A percentile compares a stretch with the other conserved stretches of the same genome.
Evolutionary conservation across 35 echinoderm and acorn worm species (phyloP).

Genomic region (Eucidaris tribuloides): DNA sequence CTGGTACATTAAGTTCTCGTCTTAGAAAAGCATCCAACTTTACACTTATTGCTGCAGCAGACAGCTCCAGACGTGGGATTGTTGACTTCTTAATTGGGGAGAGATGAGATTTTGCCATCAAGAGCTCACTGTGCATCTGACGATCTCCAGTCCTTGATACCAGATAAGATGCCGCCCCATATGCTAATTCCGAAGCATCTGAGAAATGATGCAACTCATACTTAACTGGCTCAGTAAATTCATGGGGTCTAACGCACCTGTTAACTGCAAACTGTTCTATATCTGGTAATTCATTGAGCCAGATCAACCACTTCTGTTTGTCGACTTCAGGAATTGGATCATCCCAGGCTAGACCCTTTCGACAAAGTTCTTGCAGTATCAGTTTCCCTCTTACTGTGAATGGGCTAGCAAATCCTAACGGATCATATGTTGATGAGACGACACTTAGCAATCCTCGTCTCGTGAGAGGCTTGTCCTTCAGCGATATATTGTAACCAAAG

Average conservation of each 20-base stretch:
- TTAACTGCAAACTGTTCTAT: slow-evolving; percentile 22
- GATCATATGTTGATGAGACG: slow-evolving; percentile 33
- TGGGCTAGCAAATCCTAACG: slow-evolving; percentile 36
- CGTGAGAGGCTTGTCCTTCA: not conserved
- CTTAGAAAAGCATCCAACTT: not conserved
- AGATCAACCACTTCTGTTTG: slow-evolving; percentile 29
- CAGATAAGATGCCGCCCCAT: slow-evolving; percentile 49
- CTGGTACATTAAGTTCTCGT: not conserved
- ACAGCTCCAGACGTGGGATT: slow-evolving; percentile 48
- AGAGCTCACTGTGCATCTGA: slow-evolving; percentile 16
- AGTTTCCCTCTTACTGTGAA: slow-evolving; percentile 37
- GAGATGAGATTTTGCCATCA: slow-evolving; percentile 37
- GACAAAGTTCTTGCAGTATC: slow-evolving; percentile 41
- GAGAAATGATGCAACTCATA: slow-evolving; percentile 68
- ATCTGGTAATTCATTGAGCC: slow-evolving; percentile 29
- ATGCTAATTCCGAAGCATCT: slow-evolving; percentile 61
- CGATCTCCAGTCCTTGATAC: slow-evolving; percentile 8
- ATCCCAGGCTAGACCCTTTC: slow-evolving; percentile 36
- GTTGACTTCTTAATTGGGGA: slow-evolving; percentile 24
- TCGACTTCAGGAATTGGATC: slow-evolving; percentile 38
- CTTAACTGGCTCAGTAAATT: not conserved
- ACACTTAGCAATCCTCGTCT: slow-evolving; percentile 24
- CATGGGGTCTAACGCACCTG: slow-evolving; percentile 42
- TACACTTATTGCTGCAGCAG: slow-evolving; percentile 29
- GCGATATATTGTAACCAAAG: slow-evolving; percentile 11